Evolutionary conservation across 1,140 invertebrate species (phyloP), one percentile per base, ranked within the genome.

Genomic region (Acromyrmex heyeri): DNA sequence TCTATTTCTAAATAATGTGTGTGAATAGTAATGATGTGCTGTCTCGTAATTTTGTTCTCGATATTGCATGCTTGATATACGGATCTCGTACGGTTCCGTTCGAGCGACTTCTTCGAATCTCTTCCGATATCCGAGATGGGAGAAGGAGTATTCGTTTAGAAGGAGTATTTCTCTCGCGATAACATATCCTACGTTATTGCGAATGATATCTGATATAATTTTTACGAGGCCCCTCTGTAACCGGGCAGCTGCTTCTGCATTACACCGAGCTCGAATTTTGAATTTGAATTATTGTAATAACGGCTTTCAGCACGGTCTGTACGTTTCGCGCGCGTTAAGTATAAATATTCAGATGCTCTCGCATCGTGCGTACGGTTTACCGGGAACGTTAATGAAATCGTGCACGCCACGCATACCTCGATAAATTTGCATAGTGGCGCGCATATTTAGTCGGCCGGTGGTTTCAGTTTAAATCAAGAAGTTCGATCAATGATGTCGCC

Each of bases 391-490:
- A 73, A 82, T 82, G 67, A 82, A 82, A 82, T 57, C 79, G 53
- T 24, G 70, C 67, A 72, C 16, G 50, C 59, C 30, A 59, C 18
- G 38, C 53, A 59, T 72, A 76, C 30, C 61, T 67, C 34, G 75
- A 78, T 38, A 73, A 88, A 88, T 89, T 88, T 89, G 82, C 88
- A 89, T 89, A 89, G 76, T 61, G 30, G 21, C 34, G 57, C 10
- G 57, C 12, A 86, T 65, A 75, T 61, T 78, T 53, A 81, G 76
- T 50, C 64, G 57, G 27, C 48, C 62, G 62, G 53, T 24, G 81
- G 61, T 89, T 89, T 89, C 73, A 87, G 73, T 90, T 87, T 85
- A 83, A 87, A 90, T 87, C 85, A 57, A 21, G 61, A 18, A 48
- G 62, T 3, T 75, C 76, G 88, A 85, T 87, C 85, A 73, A 85